Evolutionary conservation across 2,888 invertebrate species (phyloP), one percentile per base, ranked within the genome.

Genomic region (Alloplasta piceator): DNA sequence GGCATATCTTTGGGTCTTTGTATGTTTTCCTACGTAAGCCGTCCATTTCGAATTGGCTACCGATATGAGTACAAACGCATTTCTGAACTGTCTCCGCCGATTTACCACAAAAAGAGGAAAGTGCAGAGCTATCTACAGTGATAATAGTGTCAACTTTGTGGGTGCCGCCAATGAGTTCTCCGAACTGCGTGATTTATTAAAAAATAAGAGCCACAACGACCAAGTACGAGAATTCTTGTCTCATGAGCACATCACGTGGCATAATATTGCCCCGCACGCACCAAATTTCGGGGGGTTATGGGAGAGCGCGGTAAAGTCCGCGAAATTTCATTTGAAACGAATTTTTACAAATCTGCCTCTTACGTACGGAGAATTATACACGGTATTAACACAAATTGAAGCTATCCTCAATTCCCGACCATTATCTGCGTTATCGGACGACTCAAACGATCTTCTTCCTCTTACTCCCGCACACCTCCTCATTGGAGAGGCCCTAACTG

Each of bases 11-110:
- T 10, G 36, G n/a, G 3, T 50, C 6, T 66, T 66, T 9, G 38
- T 50, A 5, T 66, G 50, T 9, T 38, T 66, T 12, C 41, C 56
- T 4, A 26, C 26, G 6, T 16, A 48, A 10, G 56, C 68, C n/a
- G n/a, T 68, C 10, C 56, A 68, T n/a, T 43, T 68, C 26, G 68
- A 56, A 39, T 6, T 68, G 2, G 56, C 43, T n/a, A 41, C 12
- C 0, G 50, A 50, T 12, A 48, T 50, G 12, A 12, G 16, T 0
- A 43, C 56, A 4, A 46, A 56, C 1, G 5, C 56, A 6, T 68
- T 68, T 12, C 6, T 68, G 0, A 26, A 16, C 6, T 56, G 56
- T 4, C 50, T 56, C 0, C 43, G 46, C 10, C 55, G 56, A 0
- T 68, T 68, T 26, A 46, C 55, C 3, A 43, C 68, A 1, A 55